These are phyloP conservation scores for Alaudala cheleensis DNA, from an alignment of 2,113 vertebrate species.

Conservation along the genomic window DNA sequence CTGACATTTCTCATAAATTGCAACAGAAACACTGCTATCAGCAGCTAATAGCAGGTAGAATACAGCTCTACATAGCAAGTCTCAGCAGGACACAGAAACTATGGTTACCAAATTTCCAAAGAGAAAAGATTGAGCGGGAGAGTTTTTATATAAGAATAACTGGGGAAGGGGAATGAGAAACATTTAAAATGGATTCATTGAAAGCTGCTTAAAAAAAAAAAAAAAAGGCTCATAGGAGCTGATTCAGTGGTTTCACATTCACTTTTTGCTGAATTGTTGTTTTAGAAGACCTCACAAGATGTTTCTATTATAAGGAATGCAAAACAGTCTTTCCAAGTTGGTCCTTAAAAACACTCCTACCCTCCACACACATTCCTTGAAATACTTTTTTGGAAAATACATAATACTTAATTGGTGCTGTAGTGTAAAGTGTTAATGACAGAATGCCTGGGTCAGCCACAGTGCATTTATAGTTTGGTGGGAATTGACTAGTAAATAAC, in stretches of 20 bases:
- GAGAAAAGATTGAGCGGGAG: slow-evolving; percentile 19
- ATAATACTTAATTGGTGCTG: neutral
- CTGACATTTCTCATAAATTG: slow-evolving; percentile 84
- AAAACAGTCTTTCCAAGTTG: neutral
- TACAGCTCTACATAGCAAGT: slow-evolving; percentile 74
- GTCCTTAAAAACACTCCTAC: neutral
- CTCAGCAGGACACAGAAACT: slow-evolving; percentile 78
- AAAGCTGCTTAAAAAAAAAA: slow-evolving; percentile 45
- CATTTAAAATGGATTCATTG: slow-evolving; percentile 68
- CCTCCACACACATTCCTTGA: neutral
- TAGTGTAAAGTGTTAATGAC: neutral
- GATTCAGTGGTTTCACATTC: slow-evolving; percentile 31
- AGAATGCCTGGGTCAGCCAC: neutral
- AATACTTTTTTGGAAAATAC: slow-evolving; percentile 13
- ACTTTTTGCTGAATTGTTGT: slow-evolving; percentile 65
- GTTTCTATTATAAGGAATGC: slow-evolving; percentile 50
- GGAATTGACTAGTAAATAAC: neutral
- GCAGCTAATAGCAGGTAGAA: slow-evolving; percentile 80
- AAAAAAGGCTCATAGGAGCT: neutral
- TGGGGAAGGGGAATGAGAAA: neutral
- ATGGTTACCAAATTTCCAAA: slow-evolving; percentile 77
- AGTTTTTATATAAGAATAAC: slow-evolving; percentile 67
- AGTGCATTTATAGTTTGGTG: neutral
- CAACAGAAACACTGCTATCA: slow-evolving; percentile 83
- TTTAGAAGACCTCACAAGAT: slow-evolving; percentile 71